phyloP scores from a whole-genome alignment of 2,888 invertebrate species.

The Anorthoa munda region DNA sequence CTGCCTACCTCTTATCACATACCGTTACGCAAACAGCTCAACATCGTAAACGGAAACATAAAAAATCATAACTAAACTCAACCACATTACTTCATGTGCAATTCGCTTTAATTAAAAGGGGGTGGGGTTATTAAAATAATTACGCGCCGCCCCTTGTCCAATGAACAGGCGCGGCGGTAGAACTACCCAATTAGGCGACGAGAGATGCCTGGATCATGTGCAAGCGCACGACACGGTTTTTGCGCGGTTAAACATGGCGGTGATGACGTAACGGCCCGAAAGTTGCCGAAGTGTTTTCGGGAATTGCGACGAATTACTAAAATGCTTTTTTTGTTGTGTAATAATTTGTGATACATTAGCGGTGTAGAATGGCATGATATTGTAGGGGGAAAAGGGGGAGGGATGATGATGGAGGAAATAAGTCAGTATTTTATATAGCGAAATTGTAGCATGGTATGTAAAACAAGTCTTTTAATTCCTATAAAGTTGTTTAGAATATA shows the following conservation, averaged over 20 bases:
- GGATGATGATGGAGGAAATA: not conserved
- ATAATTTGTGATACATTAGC: constrained; percentile 54
- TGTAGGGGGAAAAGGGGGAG: not conserved
- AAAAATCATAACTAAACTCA: constrained; percentile 52
- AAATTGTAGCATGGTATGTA: not conserved
- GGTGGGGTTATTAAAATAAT: constrained; percentile 89
- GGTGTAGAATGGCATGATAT: constrained; percentile 29
- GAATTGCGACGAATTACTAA: constrained; percentile 56
- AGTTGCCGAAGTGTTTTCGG: constrained; percentile 56
- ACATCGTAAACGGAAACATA: constrained; percentile 22
- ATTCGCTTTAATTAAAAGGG: constrained; percentile 84
- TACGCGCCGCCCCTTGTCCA: constrained; percentile 86
- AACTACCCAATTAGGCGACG: constrained; percentile 85
- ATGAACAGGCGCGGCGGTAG: constrained; percentile 78
- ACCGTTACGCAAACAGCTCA: constrained; percentile 17
- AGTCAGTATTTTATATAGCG: not conserved
- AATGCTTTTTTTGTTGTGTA: constrained; percentile 44
- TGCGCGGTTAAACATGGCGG: constrained; percentile 79
- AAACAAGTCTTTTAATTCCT: too few relatives aligned
- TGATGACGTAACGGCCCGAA: constrained; percentile 71
- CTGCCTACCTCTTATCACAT: constrained; percentile 5
- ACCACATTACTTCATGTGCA: constrained; percentile 50
- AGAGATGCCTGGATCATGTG: constrained; percentile 76
- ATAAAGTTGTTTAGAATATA: too few relatives aligned
- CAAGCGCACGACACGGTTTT: constrained; percentile 78